Evolutionary conservation across 2,888 invertebrate species (phyloP).

Genomic region (Nemapogon koenigi): DNA sequence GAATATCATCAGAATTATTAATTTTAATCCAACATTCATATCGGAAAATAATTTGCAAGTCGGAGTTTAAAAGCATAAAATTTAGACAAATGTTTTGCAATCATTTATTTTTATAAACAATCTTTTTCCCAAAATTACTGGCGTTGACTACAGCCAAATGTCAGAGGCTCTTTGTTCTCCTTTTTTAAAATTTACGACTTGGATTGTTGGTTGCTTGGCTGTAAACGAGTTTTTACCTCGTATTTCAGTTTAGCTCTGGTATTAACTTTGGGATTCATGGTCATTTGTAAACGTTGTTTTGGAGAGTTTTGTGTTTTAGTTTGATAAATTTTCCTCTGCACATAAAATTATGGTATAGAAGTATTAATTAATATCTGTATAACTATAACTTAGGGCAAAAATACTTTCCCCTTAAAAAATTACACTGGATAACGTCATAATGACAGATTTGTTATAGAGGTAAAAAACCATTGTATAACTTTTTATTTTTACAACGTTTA

Average conservation of each 20-base stretch:
- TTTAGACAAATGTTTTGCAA: too few relatives aligned
- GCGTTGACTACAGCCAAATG: constrained; percentile 20
- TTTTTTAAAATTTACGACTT: constrained; percentile 33
- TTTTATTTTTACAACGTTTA: too few relatives aligned
- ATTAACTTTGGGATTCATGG: constrained; percentile 10
- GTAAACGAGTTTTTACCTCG: constrained; percentile 33
- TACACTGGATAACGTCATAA: too few relatives aligned
- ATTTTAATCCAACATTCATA: too few relatives aligned
- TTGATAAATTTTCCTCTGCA: not conserved
- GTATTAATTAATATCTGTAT: not conserved
- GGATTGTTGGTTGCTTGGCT: constrained; percentile 21
- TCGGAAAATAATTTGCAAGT: too few relatives aligned
- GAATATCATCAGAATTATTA: too few relatives aligned
- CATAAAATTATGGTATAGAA: too few relatives aligned
- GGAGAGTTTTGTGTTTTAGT: not conserved
- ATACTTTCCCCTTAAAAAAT: not conserved
- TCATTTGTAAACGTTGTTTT: constrained; percentile 8
- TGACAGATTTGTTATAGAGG: too few relatives aligned
- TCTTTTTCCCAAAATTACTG: too few relatives aligned
- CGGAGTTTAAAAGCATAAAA: too few relatives aligned
- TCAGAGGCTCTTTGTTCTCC: constrained; percentile 29
- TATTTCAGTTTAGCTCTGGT: constrained; percentile 18
- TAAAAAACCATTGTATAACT: too few relatives aligned
- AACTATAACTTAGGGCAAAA: not conserved
- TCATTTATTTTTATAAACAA: too few relatives aligned